phyloP scores from a whole-genome alignment of 2,113 vertebrate genomes.

The Cariama cristata region DNA sequence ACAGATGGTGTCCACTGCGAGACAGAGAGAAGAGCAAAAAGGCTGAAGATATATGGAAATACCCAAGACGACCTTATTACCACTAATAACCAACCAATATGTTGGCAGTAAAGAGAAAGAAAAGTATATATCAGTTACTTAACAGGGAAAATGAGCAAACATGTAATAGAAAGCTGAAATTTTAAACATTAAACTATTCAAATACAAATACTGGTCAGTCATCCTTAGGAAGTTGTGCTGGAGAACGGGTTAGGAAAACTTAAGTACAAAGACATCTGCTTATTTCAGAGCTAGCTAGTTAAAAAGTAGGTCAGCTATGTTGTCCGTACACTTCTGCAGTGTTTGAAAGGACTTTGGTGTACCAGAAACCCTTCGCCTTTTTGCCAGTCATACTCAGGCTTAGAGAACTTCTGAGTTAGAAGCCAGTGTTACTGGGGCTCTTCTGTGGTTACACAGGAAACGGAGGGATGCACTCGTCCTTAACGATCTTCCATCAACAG shows the following conservation, averaged over 20 bases:
- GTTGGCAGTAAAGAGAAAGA: not conserved
- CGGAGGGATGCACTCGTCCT: not conserved
- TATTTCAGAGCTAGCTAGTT: not conserved
- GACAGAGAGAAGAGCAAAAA: not conserved
- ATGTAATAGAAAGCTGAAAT: not conserved
- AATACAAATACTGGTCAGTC: not conserved
- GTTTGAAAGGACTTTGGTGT: not conserved
- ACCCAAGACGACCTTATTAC: not conserved
- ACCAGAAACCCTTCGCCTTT: not conserved
- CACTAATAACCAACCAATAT: not conserved
- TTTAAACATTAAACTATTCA: not conserved
- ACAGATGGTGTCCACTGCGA: not conserved
- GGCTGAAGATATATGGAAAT: not conserved
- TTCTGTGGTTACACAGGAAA: not conserved
- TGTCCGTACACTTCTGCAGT: not conserved
- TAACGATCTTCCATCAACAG: not conserved
- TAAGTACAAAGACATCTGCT: not conserved
- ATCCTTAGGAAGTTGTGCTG: not conserved
- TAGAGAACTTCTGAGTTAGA: not conserved
- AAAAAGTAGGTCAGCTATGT: not conserved
- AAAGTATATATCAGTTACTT: not conserved
- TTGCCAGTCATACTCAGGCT: not conserved
- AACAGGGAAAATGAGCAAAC: not conserved
- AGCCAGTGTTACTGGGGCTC: not conserved
- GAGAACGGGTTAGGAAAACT: not conserved